phyloP scores from a whole-genome alignment of 2,888 invertebrate genomes.

The Charanyca ferruginea region DNA sequence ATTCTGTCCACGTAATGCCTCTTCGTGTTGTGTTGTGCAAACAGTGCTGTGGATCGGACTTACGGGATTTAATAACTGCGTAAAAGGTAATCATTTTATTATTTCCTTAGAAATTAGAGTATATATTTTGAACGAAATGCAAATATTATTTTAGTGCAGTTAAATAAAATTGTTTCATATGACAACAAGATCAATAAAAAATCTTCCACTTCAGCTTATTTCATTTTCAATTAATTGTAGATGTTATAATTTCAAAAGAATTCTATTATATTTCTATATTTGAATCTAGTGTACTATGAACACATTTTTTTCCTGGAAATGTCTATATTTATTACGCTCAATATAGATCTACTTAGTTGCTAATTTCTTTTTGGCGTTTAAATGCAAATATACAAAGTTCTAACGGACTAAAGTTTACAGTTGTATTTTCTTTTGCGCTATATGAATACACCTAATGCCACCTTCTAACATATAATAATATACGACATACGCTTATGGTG shows the following conservation, averaged over 20 bases:
- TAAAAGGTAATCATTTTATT: conserved; percentile 43
- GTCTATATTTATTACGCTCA: too few relatives aligned
- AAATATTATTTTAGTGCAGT: not conserved
- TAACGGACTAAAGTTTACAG: conserved; percentile 6
- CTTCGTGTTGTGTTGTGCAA: conserved; percentile 49
- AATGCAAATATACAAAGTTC: not conserved
- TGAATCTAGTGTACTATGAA: too few relatives aligned
- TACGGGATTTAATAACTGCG: conserved; percentile 34
- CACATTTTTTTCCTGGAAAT: too few relatives aligned
- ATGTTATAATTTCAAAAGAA: not conserved
- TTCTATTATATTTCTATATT: not conserved
- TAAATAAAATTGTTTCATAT: conserved; percentile 30
- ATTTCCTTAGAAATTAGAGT: conserved; percentile 20
- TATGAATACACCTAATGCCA: conserved; percentile 16
- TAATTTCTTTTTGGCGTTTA: not conserved
- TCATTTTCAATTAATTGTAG: not conserved
- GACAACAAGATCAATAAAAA: conserved; percentile 14
- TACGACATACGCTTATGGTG: too few relatives aligned
- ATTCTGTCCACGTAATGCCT: conserved; percentile 33
- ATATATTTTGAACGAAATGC: not conserved
- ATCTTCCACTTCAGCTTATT: not conserved
- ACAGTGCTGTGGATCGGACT: conserved; percentile 47
- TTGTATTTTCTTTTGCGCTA: conserved; percentile 9
- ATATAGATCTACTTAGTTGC: not conserved
- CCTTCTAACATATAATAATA: not conserved